A percentile compares a stretch with the other conserved stretches of the same genome.
These are phyloP conservation scores for Drosophila kanekoi DNA, from an alignment of 2,888 invertebrate genomes.

Conservation along the genomic window DNA sequence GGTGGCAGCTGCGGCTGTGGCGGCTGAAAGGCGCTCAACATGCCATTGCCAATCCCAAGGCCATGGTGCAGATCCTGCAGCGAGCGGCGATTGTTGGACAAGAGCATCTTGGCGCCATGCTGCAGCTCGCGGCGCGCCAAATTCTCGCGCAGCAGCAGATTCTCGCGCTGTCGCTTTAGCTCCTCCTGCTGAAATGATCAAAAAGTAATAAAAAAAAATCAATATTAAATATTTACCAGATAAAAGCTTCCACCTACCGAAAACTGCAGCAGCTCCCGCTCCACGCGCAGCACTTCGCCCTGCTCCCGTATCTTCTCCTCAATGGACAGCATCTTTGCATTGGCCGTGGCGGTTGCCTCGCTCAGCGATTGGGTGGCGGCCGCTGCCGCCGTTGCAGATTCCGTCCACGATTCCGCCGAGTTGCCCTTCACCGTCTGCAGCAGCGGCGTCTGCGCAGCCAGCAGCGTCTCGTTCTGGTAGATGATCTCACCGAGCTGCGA, in stretches of 20 bases:
- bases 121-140: conserved; percentile 86
- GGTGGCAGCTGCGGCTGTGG: conserved; percentile 42
- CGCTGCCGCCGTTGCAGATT: conserved; percentile 82
- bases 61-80: conserved; percentile 87
- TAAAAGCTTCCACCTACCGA: conserved; percentile 50
- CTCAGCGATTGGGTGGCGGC: conserved; percentile 85
- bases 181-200: conserved; percentile 89
- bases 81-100: conserved; percentile 87
- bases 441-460: conserved; percentile 77
- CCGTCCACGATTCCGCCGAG: conserved; percentile 83
- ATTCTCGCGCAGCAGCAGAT: conserved; percentile 88
- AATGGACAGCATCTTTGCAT: conserved; percentile 87
- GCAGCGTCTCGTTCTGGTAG: conserved; percentile 76
- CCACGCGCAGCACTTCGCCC: conserved; percentile 91
- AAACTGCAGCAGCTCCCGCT: conserved; percentile 90
- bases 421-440: conserved; percentile 81
- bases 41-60: conserved; percentile 65
- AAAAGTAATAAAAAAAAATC: background rate
- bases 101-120: conserved; percentile 85
- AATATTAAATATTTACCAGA: too few species aligned
- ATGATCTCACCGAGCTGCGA: conserved; percentile 61
- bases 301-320: conserved; percentile 89
- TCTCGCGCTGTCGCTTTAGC: conserved; percentile 90
- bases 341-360: conserved; percentile 82
- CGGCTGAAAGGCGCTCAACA: conserved; percentile 59